These are phyloP conservation scores for Lysiphlebus fabarum DNA, from an alignment of 1,140 invertebrate species.

Conservation along the genomic window DNA sequence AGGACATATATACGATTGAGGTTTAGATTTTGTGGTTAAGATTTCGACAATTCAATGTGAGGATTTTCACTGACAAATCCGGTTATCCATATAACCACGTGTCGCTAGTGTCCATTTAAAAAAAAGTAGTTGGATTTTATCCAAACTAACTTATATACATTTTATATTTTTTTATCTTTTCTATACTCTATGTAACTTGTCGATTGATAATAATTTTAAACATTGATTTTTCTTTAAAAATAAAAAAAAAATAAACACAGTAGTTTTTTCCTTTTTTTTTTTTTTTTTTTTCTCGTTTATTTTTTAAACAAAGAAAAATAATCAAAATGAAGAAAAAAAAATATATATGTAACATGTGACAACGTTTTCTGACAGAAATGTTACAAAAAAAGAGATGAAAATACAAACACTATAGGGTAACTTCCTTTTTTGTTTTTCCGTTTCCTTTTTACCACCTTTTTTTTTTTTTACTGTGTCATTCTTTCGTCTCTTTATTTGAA, in stretches of 20 bases:
- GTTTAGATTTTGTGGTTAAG: too few species aligned
- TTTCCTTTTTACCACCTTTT: neutral
- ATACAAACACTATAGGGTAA: neutral
- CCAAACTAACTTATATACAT: slow-evolving; percentile 11
- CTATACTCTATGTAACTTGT: neutral
- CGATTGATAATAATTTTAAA: neutral
- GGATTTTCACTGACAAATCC: neutral
- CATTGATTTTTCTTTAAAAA: too few species aligned
- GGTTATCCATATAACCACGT: slow-evolving; percentile 16
- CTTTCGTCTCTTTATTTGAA: slow-evolving; percentile 18
- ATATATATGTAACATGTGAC: too few species aligned
- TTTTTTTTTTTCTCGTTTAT: neutral
- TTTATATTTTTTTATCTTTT: slow-evolving; percentile 8
- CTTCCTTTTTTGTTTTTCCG: slow-evolving; percentile 13
- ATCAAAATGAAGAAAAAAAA: too few species aligned
- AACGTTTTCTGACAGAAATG: too few species aligned
- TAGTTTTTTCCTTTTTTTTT: neutral
- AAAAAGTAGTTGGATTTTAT: neutral
- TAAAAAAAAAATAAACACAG: slow-evolving; percentile 5
- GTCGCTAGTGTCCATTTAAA: slow-evolving; percentile 11
- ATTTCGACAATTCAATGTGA: too few species aligned
- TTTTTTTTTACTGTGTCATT: slow-evolving; percentile 16
- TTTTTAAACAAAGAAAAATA: neutral
- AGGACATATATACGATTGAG: too few species aligned
- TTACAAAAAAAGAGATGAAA: too few species aligned